Conservation (phyloP, 2,888 invertebrate genomes). For the Endotricha flammealis region DNA sequence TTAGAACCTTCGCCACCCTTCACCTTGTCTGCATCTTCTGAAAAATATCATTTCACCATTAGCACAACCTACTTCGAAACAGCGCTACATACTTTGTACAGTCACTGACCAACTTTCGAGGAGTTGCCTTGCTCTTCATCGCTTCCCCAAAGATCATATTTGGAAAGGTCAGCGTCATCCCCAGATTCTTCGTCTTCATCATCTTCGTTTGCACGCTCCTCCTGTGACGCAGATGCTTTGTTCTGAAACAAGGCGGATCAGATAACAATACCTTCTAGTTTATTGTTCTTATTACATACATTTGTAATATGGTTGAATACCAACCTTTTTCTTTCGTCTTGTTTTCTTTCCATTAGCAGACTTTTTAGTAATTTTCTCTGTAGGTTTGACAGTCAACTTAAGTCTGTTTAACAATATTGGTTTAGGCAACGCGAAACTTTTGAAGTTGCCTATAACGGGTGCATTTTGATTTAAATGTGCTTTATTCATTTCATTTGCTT, state of each 20-base stretch:
- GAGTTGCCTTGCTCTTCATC: conserved; percentile 73
- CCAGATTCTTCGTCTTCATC: conserved; percentile 81
- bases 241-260: conserved; percentile 54
- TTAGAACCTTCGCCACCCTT: conserved; percentile 48
- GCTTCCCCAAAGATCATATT: conserved; percentile 87
- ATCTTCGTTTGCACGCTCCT: conserved; percentile 66
- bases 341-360: conserved; percentile 36
- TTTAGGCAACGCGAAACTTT: conserved; percentile 73
- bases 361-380: conserved; percentile 47
- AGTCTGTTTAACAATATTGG: conserved; percentile 68
- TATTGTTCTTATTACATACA: no score
- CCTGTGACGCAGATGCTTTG: conserved; percentile 48
- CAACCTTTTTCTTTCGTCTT: conserved; percentile 61
- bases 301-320: conserved; percentile 47
- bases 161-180: conserved; percentile 84
- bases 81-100: background rate
- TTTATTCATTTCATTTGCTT: conserved; percentile 29
- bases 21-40: conserved; percentile 46
- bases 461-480: conserved; percentile 46
- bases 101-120: conserved; percentile 44
- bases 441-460: conserved; percentile 67
- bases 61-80: no score
- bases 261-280: background rate
- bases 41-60: conserved; percentile 12
- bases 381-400: conserved; percentile 57